Percentiles rank a stretch among this genome's conserved stretches.
Evolutionary conservation across 2,797 vertebrate species (phyloP).

Genomic region (Limosa lapponica): DNA sequence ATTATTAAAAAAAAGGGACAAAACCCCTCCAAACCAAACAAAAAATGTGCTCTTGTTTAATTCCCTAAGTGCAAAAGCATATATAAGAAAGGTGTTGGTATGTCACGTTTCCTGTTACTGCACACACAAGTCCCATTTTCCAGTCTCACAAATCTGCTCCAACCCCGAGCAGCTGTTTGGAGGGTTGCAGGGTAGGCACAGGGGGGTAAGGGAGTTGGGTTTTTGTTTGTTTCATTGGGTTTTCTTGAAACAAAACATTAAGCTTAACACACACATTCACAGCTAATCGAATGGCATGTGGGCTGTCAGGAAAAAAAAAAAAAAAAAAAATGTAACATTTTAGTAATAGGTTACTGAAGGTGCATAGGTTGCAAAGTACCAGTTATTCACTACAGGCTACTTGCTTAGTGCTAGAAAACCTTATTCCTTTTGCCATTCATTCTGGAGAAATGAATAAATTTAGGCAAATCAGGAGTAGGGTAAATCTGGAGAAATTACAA

Average conservation of each 20-base stretch:
- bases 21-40: background rate
- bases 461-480: conserved; percentile 48
- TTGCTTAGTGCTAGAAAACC: background rate
- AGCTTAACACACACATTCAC: fast-evolving
- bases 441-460: background rate
- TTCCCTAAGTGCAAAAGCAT: background rate
- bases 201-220: fast-evolving
- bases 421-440: background rate
- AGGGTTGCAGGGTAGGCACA: background rate
- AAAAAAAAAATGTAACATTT: background rate
- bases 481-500: conserved; percentile 62
- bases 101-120: background rate
- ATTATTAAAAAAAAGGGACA: background rate
- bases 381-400: background rate
- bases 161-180: background rate
- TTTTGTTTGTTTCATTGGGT: background rate
- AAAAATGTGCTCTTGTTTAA: background rate
- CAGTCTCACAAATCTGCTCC: background rate
- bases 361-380: background rate
- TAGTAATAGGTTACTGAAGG: background rate
- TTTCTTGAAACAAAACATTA: background rate
- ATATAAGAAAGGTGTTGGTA: background rate
- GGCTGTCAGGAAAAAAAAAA: background rate
- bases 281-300: background rate
- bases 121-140: background rate